Evolutionary conservation across 2,113 vertebrate genomes (phyloP).

Genomic region (Tupaia tana): DNA sequence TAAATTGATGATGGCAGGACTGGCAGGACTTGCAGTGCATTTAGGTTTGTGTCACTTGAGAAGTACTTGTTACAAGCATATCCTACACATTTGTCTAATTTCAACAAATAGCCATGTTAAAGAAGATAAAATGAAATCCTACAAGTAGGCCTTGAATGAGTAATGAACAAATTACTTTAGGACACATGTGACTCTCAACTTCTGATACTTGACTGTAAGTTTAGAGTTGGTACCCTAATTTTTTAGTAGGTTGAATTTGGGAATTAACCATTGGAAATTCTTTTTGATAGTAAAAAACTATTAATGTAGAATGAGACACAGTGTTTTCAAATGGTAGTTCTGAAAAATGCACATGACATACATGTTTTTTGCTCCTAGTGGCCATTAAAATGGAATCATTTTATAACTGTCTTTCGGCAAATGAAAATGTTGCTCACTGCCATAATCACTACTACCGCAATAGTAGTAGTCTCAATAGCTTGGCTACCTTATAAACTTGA

Average conservation of each 20-base stretch:
- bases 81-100: background rate
- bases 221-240: conserved; percentile 33
- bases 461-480: background rate
- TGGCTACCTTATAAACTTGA: background rate
- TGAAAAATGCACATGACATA: background rate
- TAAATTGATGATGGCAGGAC: conserved; percentile 45
- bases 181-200: background rate
- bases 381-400: conserved; percentile 14
- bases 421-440: background rate
- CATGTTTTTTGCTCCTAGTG: background rate
- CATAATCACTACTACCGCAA: background rate
- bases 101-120: conserved; percentile 52
- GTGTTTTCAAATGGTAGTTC: background rate
- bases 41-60: conserved; percentile 27
- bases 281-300: background rate
- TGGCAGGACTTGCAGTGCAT: background rate
- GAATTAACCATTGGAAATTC: conserved; percentile 9
- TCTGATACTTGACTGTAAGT: conserved; percentile 28
- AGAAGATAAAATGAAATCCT: conserved; percentile 47
- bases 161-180: conserved; percentile 30
- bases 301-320: conserved; percentile 15
- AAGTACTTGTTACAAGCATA: conserved; percentile 32
- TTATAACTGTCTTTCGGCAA: background rate
- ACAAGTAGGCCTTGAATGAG: conserved; percentile 30
- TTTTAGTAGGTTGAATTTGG: conserved; percentile 38